Evolutionary conservation across 2,888 invertebrate species (phyloP), one percentile per base, ranked within the genome.

Genomic region (Coelopa pilipes): DNA sequence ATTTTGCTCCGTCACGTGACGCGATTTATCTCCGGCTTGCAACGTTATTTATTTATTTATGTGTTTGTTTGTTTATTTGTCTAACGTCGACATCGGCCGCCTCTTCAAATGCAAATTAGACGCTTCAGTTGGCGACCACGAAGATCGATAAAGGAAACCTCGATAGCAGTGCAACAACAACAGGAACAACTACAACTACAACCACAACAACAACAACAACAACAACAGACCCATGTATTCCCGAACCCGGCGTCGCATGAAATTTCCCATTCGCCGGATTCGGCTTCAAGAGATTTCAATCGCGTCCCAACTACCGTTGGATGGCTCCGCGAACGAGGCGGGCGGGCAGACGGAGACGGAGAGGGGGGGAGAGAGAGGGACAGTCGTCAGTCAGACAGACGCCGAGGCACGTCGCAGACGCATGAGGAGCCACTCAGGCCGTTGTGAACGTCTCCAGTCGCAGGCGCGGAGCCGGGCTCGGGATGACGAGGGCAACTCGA

Each of bases 91-190:
- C 62, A 65, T 65, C 65, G 46, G 46, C 47, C 46, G 65, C 47
- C 65, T 46, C 47, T 65, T 65, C 65, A 65, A 46, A 65, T 65
- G 65, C 19, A 65, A 65, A 65, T 65, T 65, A 65, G 65, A 46
- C 46, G 47, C 10, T 12, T 65, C 46, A 65, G 47, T 65, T 47
- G 65, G 45, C 17, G 46, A 47, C n/a, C 17, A 59, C 24, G 57
- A 10, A 45, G 46, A 34, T 34, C 34, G 34, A 34, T 34, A 34
- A 34, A 34, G 34, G 7, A 34, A 34, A 34, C 34, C 34, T 34
- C 34, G 34, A 34, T 34, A 45, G 45, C 63, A 63, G 45, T 63
- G 46, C 17, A 46, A 45, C 11, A 46, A 17, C 19, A 19, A 11
- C 57, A 59, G 9, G 10, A 13, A 5, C 34, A 9, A 21, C 3